Percentiles rank a stretch among this genome's conserved stretches.
These are phyloP conservation scores for Gasterosteus nipponicus DNA, from an alignment of 2,113 vertebrate genomes.

Conservation along the genomic window DNA sequence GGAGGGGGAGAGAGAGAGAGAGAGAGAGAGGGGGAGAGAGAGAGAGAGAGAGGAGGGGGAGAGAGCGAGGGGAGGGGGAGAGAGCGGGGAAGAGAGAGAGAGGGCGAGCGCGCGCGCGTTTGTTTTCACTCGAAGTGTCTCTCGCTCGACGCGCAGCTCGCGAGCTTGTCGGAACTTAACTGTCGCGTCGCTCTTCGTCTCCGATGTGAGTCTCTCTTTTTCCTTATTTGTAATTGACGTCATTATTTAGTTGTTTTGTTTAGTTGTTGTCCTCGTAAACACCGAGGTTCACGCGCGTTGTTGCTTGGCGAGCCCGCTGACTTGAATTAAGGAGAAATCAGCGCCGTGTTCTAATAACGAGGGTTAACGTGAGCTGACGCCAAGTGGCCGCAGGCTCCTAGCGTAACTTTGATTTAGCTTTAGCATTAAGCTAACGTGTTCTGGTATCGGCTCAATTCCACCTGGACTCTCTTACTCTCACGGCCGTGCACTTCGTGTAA, in stretches of 20 bases:
- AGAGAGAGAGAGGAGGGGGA: neutral
- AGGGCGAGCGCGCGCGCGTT: neutral
- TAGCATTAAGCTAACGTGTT: too few species aligned
- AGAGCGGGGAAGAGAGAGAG: neutral
- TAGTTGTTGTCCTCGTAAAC: neutral
- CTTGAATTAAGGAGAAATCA: neutral
- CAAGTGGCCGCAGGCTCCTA: too few species aligned
- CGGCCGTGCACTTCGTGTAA: too few species aligned
- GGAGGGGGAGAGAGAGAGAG: neutral
- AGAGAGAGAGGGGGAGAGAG: constrained; percentile 6
- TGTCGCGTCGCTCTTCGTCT: neutral
- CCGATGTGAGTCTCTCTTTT: constrained; percentile 20
- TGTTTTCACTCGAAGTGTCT: neutral
- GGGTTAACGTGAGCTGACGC: too few species aligned
- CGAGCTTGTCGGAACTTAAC: neutral
- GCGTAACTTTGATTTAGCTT: too few species aligned
- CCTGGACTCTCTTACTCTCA: too few species aligned
- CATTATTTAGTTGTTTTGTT: neutral
- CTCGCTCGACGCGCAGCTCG: neutral
- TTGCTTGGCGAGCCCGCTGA: neutral
- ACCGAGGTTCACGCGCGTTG: neutral
- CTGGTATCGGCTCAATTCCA: too few species aligned
- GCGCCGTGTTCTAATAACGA: too few species aligned
- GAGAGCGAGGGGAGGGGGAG: neutral
- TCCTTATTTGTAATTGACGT: too few species aligned